Base-by-base conservation (phyloP, 2,797 vertebrate genomes). In the Lophius americanus region DNA sequence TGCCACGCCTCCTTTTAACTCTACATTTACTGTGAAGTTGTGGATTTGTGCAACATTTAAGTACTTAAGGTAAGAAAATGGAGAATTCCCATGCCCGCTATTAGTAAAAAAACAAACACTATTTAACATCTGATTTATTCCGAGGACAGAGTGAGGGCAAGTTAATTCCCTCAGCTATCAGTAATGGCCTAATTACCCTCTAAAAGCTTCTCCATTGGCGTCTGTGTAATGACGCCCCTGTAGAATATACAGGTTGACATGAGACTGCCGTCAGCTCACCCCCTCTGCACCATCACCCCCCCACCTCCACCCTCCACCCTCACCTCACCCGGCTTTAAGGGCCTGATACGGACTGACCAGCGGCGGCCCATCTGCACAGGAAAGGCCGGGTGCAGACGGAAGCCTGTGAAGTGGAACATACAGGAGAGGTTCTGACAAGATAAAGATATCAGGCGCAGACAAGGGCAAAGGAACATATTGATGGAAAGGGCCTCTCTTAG, bases 381-480 rank as follows among this genome's bases (percentile, higher is more conserved):
- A 85, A 77, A 53, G 78, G 73, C 43, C n/a, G 75, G 85, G 83
- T 62, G 68, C 85, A 87, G 85, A 84, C 83, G 84, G 90, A 90
- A 91, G 89, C 88, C 77, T 81, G 47, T 85, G 90, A 91, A 90
- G 92, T 91, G 91, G 89, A 92, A 91, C 89, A 79, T 88, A 75
- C 82, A 89, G 89, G 79, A 91, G 86, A 90, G 82, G 76, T 82
- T 82, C 88, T 92, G 90, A 91, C 90, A 90, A 92, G 92, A 92
- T 91, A 92, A 92, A 92, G 92, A 91, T 91, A 92, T 92, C 89
- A 90, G 91, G 79, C 90, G 89, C 86, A 91, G 92, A 92, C 92
- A 92, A 93, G 92, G 91, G 92, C 91, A 93, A 89, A 92, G 85
- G 90, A 91, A 86, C 91, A 92, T 92, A 92, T 92, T 92, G 92